Conservation (phyloP, 2,113 vertebrate genomes). For the Mobula hypostoma region DNA sequence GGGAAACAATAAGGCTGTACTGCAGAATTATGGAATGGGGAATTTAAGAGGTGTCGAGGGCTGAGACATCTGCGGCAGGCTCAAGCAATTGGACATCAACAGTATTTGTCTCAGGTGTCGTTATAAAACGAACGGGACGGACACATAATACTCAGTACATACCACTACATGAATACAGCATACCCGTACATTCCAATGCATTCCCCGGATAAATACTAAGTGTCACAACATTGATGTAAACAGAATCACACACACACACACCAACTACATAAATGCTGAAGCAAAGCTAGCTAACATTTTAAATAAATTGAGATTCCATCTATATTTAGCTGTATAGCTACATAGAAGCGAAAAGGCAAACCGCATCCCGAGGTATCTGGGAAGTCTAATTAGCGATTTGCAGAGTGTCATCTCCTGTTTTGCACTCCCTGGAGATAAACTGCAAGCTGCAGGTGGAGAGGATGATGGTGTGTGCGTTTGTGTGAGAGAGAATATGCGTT, state of each 20-base stretch:
- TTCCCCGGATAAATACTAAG: background rate
- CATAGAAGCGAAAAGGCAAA: constrained; percentile 36
- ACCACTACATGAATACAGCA: background rate
- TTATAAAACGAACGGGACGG: background rate
- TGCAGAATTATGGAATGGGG: background rate
- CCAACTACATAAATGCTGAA: background rate
- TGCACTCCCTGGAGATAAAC: constrained; percentile 34
- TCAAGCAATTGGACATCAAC: background rate
- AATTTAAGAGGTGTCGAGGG: background rate
- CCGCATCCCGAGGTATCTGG: constrained; percentile 30
- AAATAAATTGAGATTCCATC: constrained; percentile 16
- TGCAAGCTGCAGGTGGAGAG: constrained; percentile 32
- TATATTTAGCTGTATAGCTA: constrained; percentile 32
- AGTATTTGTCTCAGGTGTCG: background rate
- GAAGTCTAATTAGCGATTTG: constrained; percentile 37
- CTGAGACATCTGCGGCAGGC: background rate
- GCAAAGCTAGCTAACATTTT: constrained; percentile 26
- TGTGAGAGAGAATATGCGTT: background rate
- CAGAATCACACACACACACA: background rate
- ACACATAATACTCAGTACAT: background rate
- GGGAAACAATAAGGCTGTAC: background rate
- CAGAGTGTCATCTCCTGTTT: constrained; percentile 38
- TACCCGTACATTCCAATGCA: constrained; percentile 14
- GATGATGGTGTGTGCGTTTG: background rate
- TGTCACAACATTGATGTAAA: constrained; percentile 28